phyloP scores from a whole-genome alignment of 2,888 invertebrate genomes.

The Drosophila anomelani region DNA sequence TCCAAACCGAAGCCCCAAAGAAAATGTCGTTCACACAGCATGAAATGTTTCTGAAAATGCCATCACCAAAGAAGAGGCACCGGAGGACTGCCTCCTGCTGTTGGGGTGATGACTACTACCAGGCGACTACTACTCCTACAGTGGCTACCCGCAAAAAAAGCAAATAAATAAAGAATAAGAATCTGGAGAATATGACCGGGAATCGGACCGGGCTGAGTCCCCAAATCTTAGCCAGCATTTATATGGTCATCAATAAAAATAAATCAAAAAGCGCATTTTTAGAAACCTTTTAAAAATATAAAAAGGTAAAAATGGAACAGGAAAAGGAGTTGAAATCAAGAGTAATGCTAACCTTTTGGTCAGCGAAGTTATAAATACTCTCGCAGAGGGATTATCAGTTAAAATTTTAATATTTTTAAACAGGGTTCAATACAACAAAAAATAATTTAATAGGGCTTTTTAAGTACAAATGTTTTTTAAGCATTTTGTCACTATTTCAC shows the following conservation, averaged over 20 bases:
- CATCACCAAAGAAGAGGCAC: conserved; percentile 39
- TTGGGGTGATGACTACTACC: conserved; percentile 77
- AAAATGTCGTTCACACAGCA: conserved; percentile 81
- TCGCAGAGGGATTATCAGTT: rapidly evolving
- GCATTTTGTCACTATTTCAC: background rate
- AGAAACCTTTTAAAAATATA: conserved; percentile 50
- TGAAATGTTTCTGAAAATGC: conserved; percentile 67
- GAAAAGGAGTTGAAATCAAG: background rate
- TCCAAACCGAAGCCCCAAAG: conserved; percentile 53
- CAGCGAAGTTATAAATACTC: conserved; percentile 1
- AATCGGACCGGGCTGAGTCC: conserved; percentile 7
- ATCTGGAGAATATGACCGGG: background rate
- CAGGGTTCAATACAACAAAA: background rate
- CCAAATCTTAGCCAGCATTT: conserved; percentile 56
- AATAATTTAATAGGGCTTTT: background rate
- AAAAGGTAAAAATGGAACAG: background rate
- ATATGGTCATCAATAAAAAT: conserved; percentile 81
- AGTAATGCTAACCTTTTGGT: background rate
- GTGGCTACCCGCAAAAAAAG: conserved; percentile 32
- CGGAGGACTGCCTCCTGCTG: conserved; percentile 70
- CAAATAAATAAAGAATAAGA: conserved; percentile 2
- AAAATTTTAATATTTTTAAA: background rate
- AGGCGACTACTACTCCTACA: conserved; percentile 50
- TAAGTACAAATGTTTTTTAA: background rate
- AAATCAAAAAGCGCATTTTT: conserved; percentile 78